Base-by-base conservation (phyloP, 2,113 vertebrate genomes). In the Mesitornis unicolor region DNA sequence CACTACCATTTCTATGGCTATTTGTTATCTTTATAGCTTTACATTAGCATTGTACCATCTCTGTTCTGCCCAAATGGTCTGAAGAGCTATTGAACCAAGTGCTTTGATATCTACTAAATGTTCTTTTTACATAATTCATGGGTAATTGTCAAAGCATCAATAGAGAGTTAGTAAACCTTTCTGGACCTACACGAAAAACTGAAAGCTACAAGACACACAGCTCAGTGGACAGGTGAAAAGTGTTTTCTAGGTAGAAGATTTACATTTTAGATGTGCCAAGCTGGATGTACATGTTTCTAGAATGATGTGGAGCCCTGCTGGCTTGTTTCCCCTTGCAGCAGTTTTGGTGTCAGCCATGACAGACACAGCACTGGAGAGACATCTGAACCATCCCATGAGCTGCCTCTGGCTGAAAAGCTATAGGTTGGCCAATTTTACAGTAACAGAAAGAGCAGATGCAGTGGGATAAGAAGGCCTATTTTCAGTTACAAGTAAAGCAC, bases 111-210 rank as follows among this genome's bases (percentile, higher is more conserved):
- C 19, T 59, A 69, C 77, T 86, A 87, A 75, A 64, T 40, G 26
- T 53, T 78, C 36, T 63, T 83, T 70, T 84, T 84, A 92, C 64
- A 78, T 81, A 75, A 93, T 69, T 89, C 60, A 93, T 21, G 38
- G 13, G 0, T 68, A 79, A 68, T 11, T 91, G 53, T 65, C 65
- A 85, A 90, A 93, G 43, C 29, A 84, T 26, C 36, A 84, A 51
- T 1, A 33, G 16, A 83, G 29, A 60, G 21, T 38, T 47, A 84
- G 35, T 33, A 86, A 93, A 70, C 10, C 25, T 67, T 78, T 73
- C 64, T 70, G 38, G 33, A 84, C 7, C 20, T 10, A 3, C 5
- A 36, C 6, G 28, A 74, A 87, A 95, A 77, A 56, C 15, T 22
- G 40, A 69, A 89, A 88, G 13, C 36, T 86, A 16, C 21, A 86